Evolutionary conservation across 2,113 vertebrate genomes (phyloP).

Genomic region (Ictalurus furcatus): DNA sequence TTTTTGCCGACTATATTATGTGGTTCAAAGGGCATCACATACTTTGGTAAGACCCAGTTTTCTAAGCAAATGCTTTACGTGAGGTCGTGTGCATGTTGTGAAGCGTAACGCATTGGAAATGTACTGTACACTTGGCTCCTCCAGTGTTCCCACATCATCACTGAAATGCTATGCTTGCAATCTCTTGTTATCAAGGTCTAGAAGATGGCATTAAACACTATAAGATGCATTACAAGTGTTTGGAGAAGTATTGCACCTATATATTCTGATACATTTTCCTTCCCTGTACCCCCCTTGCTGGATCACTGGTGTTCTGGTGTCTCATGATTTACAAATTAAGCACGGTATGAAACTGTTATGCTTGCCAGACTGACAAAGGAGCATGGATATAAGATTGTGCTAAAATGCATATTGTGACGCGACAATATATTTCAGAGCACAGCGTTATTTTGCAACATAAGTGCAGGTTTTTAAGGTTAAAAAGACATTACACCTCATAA

Average conservation of each 20-base stretch:
- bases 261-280: neutral
- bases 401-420: neutral
- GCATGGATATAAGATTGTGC: neutral
- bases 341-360: neutral
- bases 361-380: neutral
- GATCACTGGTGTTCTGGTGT: neutral
- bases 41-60: neutral
- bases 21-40: neutral
- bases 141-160: neutral
- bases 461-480: neutral
- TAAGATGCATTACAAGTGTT: no score
- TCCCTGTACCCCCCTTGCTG: neutral
- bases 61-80: neutral
- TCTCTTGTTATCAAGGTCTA: neutral
- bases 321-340: neutral
- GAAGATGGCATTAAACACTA: neutral
- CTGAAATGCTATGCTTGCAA: neutral
- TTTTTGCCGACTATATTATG: no score
- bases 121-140: neutral
- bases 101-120: neutral
- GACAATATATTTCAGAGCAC: neutral
- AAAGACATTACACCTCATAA: neutral
- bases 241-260: neutral
- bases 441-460: neutral
- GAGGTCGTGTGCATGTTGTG: neutral